A percentile compares a stretch with the other conserved stretches of the same genome.
Conservation (phyloP, 2,113 vertebrate species). For the Hippolais icterina region DNA sequence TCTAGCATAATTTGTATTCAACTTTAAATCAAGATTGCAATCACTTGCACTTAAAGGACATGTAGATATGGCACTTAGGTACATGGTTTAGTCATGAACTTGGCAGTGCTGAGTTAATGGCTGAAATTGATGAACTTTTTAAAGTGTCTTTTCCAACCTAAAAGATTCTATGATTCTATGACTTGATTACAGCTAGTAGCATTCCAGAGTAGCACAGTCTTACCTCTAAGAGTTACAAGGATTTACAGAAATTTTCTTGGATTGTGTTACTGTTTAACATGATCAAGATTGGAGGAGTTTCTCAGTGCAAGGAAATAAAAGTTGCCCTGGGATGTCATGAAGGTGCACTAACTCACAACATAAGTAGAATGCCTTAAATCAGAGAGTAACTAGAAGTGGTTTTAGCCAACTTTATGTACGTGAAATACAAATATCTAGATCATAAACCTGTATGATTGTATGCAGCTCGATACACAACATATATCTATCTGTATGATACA, state of each 20-base stretch:
- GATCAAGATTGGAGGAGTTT: background rate
- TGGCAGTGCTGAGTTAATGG: background rate
- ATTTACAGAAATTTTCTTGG: background rate
- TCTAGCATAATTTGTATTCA: background rate
- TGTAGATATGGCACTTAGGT: fast-evolving
- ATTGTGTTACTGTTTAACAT: background rate
- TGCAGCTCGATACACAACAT: background rate
- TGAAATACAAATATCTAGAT: background rate
- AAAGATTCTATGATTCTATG: background rate
- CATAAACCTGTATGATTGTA: background rate
- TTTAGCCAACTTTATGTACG: background rate
- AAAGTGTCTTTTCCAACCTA: background rate
- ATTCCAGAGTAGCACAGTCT: background rate
- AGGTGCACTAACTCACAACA: background rate
- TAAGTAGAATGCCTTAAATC: background rate
- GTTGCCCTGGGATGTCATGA: background rate
- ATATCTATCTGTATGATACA: background rate
- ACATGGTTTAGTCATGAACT: background rate
- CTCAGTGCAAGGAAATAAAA: background rate
- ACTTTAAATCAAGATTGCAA: background rate
- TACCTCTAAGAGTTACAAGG: background rate
- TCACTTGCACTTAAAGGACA: background rate
- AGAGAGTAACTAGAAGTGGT: background rate
- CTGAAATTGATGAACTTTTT: background rate
- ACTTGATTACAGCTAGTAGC: background rate